phyloP scores from a whole-genome alignment of 2,888 invertebrate genomes.

The Phaedon cochleariae region DNA sequence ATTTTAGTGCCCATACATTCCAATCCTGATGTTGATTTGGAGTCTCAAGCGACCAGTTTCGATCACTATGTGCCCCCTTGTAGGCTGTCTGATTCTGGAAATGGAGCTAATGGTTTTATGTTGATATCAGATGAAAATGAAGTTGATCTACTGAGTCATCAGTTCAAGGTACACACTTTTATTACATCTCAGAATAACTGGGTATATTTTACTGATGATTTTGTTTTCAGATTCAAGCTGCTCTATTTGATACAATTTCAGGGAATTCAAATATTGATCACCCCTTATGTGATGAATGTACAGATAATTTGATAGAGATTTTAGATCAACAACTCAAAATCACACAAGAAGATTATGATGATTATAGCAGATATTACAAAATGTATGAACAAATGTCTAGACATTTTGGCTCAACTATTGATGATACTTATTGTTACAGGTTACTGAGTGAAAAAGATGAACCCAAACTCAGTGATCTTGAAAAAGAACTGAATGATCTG shows the following conservation, averaged over 20 bases:
- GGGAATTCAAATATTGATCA: conserved; percentile 95
- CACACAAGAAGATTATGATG: conserved; percentile 88
- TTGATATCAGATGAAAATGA: conserved; percentile 88
- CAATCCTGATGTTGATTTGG: conserved; percentile 74
- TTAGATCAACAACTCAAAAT: conserved; percentile 88
- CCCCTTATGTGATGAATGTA: conserved; percentile 95
- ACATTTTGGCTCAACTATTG: not conserved
- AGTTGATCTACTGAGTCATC: conserved; percentile 70
- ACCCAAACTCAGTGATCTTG: conserved; percentile 76
- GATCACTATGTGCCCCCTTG: conserved; percentile 87
- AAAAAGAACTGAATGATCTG: conserved; percentile 82
- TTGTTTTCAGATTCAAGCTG: conserved; percentile 74
- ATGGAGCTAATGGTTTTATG: conserved; percentile 90
- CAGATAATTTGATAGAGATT: conserved; percentile 86
- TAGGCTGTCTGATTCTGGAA: conserved; percentile 80
- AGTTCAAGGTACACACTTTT: conserved; percentile 64
- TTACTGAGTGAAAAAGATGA: conserved; percentile 74
- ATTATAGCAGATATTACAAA: conserved; percentile 84
- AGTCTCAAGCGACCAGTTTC: conserved; percentile 78
- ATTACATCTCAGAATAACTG: not conserved
- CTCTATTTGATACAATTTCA: conserved; percentile 89
- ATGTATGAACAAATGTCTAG: conserved; percentile 59
- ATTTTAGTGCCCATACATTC: conserved; percentile 66
- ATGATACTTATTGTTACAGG: too few relatives aligned
- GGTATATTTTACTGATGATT: not conserved